phyloP scores from a whole-genome alignment of 2,888 invertebrate genomes.

The Catocala sponsa region DNA sequence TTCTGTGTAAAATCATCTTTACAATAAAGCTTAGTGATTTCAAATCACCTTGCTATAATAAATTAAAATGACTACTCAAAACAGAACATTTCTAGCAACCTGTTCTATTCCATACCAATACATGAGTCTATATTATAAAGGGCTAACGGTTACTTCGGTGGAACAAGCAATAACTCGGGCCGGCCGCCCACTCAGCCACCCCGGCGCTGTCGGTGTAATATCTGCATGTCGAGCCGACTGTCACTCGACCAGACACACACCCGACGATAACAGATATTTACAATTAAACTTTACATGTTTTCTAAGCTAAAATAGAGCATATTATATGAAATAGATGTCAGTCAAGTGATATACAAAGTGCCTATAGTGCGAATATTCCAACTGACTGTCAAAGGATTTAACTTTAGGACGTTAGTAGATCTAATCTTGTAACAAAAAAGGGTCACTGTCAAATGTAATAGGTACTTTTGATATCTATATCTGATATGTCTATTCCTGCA shows the following conservation, averaged over 20 bases:
- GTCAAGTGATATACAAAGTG: too few relatives aligned
- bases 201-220: conserved; percentile 38
- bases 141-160: conserved; percentile 42
- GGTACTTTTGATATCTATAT: too few relatives aligned
- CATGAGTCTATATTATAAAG: conserved; percentile 35
- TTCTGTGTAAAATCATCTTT: too few relatives aligned
- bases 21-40: neutral
- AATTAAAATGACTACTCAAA: neutral
- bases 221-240: conserved; percentile 47
- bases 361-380: too few relatives aligned
- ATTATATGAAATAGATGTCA: too few relatives aligned
- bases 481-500: too few relatives aligned
- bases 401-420: too few relatives aligned
- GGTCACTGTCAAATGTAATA: too few relatives aligned
- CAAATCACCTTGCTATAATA: conserved; percentile 1
- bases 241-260: conserved; percentile 31
- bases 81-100: conserved; percentile 6
- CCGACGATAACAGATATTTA: conserved; percentile 25
- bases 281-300: conserved; percentile 8
- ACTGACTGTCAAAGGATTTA: too few relatives aligned
- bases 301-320: too few relatives aligned
- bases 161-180: conserved; percentile 52
- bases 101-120: conserved; percentile 13
- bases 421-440: too few relatives aligned
- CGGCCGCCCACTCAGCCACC: conserved; percentile 46